A percentile compares a stretch with the other conserved stretches of the same genome.
These are phyloP conservation scores for Diplosoma virens DNA, from an alignment of 23 tunicate species.

Conservation along the genomic window DNA sequence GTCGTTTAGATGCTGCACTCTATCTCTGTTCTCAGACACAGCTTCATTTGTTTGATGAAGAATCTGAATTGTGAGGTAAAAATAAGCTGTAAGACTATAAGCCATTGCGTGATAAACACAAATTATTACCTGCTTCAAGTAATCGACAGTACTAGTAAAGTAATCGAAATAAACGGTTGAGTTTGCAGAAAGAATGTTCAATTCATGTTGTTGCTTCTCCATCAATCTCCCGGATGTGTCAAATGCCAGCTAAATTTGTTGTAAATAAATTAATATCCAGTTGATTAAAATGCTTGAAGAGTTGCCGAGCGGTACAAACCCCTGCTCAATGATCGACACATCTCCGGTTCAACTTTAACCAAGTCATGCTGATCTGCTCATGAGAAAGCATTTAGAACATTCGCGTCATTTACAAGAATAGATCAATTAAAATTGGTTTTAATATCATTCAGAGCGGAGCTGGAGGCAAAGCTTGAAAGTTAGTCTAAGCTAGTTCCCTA, in stretches of 20 bases:
- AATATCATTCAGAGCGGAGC: too few species aligned
- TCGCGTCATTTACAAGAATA: too few species aligned
- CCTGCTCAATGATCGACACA: too few species aligned
- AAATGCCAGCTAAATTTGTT: constrained; percentile 58
- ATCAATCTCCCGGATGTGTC: constrained; percentile 66
- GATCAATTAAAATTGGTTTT: too few species aligned
- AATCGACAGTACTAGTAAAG: constrained; percentile 45
- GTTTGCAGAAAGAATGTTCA: constrained; percentile 53
- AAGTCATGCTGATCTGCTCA: too few species aligned
- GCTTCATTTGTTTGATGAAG: constrained; percentile 58
- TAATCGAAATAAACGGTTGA: constrained; percentile 45
- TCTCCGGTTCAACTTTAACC: too few species aligned
- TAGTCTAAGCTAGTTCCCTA: too few species aligned
- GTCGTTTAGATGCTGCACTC: constrained; percentile 42
- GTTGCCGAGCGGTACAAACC: background rate
- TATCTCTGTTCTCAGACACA: constrained; percentile 46
- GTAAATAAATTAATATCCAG: background rate
- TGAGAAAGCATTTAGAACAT: too few species aligned
- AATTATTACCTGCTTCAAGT: constrained; percentile 41
- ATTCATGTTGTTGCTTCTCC: constrained; percentile 37
- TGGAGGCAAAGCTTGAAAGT: too few species aligned
- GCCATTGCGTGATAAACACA: background rate
- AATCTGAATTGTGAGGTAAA: constrained; percentile 22
- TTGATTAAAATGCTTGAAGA: background rate
- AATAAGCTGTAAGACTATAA: background rate